phyloP scores from a whole-genome alignment of 2,797 vertebrate species.

The Gymnothorax reevesii region DNA sequence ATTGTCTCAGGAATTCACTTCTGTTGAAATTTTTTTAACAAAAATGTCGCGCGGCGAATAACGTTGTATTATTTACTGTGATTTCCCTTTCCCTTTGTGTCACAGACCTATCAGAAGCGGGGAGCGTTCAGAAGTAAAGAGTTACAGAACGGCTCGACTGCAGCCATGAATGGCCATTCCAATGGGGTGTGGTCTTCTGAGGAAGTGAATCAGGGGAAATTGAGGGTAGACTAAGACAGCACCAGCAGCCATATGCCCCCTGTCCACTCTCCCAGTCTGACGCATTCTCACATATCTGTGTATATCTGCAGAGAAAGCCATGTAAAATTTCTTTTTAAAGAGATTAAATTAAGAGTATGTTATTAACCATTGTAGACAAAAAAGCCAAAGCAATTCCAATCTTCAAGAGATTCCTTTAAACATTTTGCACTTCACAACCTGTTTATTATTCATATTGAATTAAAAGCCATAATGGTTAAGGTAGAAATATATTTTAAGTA shows the following conservation, averaged over 20 bases:
- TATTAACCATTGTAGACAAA: conserved; percentile 50
- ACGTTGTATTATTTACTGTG: not conserved
- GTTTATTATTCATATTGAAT: conserved; percentile 59
- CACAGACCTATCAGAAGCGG: conserved; percentile 90
- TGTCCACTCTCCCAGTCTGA: conserved; percentile 33
- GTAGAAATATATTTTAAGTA: conserved; percentile 20
- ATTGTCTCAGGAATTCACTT: not conserved
- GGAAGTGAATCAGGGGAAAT: conserved; percentile 76
- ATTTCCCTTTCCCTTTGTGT: conserved; percentile 34
- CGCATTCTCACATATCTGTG: conserved; percentile 47
- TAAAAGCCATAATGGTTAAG: conserved; percentile 42
- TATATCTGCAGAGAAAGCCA: conserved; percentile 53
- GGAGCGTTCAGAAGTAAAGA: conserved; percentile 77
- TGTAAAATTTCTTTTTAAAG: conserved; percentile 44
- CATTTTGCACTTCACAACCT: conserved; percentile 54
- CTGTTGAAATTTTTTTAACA: not conserved
- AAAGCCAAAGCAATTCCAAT: conserved; percentile 60
- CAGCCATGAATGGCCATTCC: conserved; percentile 79
- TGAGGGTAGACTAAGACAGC: conserved; percentile 78
- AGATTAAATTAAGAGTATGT: conserved; percentile 49
- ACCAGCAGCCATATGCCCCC: not conserved
- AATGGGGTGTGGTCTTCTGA: conserved; percentile 77
- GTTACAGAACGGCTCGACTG: conserved; percentile 76
- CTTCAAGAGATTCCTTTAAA: conserved; percentile 47
- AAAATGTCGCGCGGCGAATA: not conserved